Evolutionary conservation across 2,888 invertebrate genomes (phyloP), one percentile per base, ranked within the genome.

Genomic region (Chaetogeoica ovagalla): DNA sequence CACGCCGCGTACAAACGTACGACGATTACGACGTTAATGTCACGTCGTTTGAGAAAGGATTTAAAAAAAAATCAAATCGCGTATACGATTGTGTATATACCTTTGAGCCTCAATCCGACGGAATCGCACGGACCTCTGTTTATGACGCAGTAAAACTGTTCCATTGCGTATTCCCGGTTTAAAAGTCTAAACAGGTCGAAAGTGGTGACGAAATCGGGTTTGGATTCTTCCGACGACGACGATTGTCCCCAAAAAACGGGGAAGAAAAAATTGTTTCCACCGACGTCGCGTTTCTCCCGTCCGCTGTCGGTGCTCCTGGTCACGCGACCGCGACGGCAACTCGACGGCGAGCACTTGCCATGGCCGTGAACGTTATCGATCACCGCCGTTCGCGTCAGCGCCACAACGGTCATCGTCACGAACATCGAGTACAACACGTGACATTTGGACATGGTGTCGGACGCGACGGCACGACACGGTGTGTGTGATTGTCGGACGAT

Each of bases 61-160:
- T n/a, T n/a, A n/a, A n/a, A n/a, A n/a, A 30, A 2, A 30, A 30
- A 30, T 30, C 1, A 30, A 30, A 30, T 4, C 30, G 30, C 30
- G 30, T 30, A 62, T 17, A 30, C n/a, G n/a, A n/a, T n/a, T 62
- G 6, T 48, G 30, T 69, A 19, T 73, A 15, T 65, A 74, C 74
- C 74, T 65, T 55, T 63, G 30, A 74, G 52, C n/a, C 74, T 74
- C 15, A 17, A 0, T 21, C 74, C 74, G 1, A 55, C 37, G 17
- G 17, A 11, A 21, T 74, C 74, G 6, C 74, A 74, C 2, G 63
- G 55, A 1, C 9, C 48, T 15, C 39, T 5, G 1, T 74, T 55
- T 9, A 55, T 13, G 39, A 74, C 55, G 8, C 74, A 74, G 13
- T 63, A 39, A 7, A 65, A 74, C 11, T 39, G 17, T 21, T 63